Conservation (phyloP, 2,113 vertebrate species). For the Pelobates fuscus region DNA sequence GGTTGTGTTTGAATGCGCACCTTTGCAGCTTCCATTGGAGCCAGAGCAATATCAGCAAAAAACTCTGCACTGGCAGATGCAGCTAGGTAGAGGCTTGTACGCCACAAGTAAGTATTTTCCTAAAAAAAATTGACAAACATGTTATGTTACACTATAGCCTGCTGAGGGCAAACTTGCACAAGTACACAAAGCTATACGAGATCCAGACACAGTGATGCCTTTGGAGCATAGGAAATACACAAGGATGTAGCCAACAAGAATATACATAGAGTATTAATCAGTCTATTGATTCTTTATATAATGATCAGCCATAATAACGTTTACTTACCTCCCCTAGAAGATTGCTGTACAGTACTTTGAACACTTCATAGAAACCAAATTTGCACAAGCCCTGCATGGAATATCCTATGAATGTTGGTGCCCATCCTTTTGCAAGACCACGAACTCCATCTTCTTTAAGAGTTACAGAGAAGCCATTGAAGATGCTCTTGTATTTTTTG, state of each 20-base stretch:
- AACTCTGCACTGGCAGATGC: constrained; percentile 98
- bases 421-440: constrained; percentile 96
- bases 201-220: no score
- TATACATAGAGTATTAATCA: no score
- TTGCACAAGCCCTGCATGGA: constrained; percentile 99
- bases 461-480: constrained; percentile 89
- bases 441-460: constrained; percentile 89
- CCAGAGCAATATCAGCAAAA: constrained; percentile 97
- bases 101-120: constrained; percentile 96
- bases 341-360: constrained; percentile 92
- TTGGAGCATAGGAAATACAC: no score
- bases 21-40: constrained; percentile 98
- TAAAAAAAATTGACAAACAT: constrained; percentile 56
- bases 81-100: constrained; percentile 92
- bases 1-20: constrained; percentile 97
- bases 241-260: no score
- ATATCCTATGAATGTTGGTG: constrained; percentile 95
- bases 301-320: no score
- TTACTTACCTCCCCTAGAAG: constrained; percentile 89
- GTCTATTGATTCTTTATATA: no score
- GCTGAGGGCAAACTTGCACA: no score
- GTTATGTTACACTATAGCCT: no score
- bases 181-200: no score
- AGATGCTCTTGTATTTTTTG: constrained; percentile 92
- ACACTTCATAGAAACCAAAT: constrained; percentile 98